These are phyloP conservation scores for Menura novaehollandiae DNA, from an alignment of 2,113 vertebrate genomes.

Conservation along the genomic window DNA sequence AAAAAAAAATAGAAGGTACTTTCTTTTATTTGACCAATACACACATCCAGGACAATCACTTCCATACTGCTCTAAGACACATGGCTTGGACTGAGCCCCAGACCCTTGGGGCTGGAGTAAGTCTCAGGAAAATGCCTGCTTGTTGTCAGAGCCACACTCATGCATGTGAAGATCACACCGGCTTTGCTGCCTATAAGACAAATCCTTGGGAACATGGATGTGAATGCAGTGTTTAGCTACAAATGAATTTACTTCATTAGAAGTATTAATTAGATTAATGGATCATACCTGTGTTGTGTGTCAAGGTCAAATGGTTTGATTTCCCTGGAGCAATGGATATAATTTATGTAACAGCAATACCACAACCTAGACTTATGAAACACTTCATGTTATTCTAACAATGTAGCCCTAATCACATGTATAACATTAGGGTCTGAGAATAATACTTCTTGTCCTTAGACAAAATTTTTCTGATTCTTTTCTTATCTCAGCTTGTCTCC, in stretches of 20 bases:
- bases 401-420: background rate
- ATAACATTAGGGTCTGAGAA: background rate
- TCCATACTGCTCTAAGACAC: background rate
- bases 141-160: rapidly evolving
- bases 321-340: background rate
- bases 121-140: background rate
- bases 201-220: background rate
- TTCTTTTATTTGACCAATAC: background rate
- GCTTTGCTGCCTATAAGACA: background rate
- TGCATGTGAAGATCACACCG: background rate
- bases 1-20: background rate
- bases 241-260: background rate
- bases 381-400: background rate
- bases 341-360: background rate
- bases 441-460: background rate
- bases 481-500: constrained; percentile 33
- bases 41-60: background rate
- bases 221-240: background rate
- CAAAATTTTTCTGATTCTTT: constrained; percentile 35
- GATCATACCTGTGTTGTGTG: background rate
- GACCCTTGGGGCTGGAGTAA: background rate
- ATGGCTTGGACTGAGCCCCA: background rate
- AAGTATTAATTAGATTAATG: background rate
- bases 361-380: background rate
- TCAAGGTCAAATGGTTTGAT: background rate